A percentile compares a stretch with the other conserved stretches of the same genome.
These are phyloP conservation scores for Pheosia gnoma DNA, from an alignment of 2,888 invertebrate genomes.

Conservation along the genomic window DNA sequence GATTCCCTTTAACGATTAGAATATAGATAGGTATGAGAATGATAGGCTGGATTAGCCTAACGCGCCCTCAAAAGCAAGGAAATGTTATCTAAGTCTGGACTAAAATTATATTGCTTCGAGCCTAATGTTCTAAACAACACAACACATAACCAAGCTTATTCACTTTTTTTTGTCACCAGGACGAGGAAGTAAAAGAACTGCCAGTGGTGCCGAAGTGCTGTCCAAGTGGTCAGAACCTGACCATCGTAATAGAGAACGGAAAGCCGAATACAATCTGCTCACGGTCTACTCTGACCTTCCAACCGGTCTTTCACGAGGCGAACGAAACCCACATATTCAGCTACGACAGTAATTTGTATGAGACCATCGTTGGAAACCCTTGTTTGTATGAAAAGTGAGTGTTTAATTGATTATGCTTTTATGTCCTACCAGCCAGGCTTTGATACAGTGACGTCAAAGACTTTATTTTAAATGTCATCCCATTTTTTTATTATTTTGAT, in stretches of 20 bases:
- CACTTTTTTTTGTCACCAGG: slow-evolving; percentile 46
- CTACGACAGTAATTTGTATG: slow-evolving; percentile 75
- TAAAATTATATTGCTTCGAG: too few relatives aligned
- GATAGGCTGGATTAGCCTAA: too few relatives aligned
- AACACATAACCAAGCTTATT: too few relatives aligned
- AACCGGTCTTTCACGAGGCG: slow-evolving; percentile 79
- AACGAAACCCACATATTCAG: slow-evolving; percentile 78
- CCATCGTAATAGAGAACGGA: slow-evolving; percentile 58
- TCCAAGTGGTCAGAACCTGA: slow-evolving; percentile 76
- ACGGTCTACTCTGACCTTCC: slow-evolving; percentile 69
- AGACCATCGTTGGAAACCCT: slow-evolving; percentile 83
- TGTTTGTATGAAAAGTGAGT: slow-evolving; percentile 81
- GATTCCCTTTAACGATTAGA: too few relatives aligned
- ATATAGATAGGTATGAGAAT: too few relatives aligned
- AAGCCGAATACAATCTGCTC: slow-evolving; percentile 60
- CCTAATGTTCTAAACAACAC: too few relatives aligned
- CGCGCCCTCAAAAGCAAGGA: too few relatives aligned
- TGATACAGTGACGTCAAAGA: too few relatives aligned
- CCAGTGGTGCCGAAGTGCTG: slow-evolving; percentile 82
- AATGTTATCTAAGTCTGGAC: too few relatives aligned
- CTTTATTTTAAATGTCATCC: too few relatives aligned
- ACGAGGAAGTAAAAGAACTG: slow-evolving; percentile 63
- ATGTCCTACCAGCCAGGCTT: too few relatives aligned
- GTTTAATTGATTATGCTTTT: slow-evolving; percentile 10
- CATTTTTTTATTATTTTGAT: too few relatives aligned